A percentile compares a stretch with the other conserved stretches of the same genome.
Evolutionary conservation across 2,888 invertebrate genomes (phyloP).

Genomic region (Eupithecia subfuscata): DNA sequence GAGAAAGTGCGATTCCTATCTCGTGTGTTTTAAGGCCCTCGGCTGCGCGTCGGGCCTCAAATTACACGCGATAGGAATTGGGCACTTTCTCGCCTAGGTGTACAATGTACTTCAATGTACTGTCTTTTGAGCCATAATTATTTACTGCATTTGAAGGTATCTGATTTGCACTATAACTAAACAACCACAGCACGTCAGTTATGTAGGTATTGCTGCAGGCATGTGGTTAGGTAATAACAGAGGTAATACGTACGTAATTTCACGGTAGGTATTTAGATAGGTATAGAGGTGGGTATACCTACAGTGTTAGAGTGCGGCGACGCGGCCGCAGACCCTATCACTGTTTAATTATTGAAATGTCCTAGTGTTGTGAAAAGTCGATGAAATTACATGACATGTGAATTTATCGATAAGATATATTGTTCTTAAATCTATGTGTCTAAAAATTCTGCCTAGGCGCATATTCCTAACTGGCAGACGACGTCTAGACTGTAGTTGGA

Average conservation of each 20-base stretch:
- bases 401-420: neutral
- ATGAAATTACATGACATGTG: neutral
- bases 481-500: neutral
- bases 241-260: neutral
- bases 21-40: no score
- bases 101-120: no score
- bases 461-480: neutral
- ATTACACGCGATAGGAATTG: no score
- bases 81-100: no score
- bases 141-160: neutral
- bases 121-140: no score
- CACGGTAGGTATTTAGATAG: neutral
- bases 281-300: neutral
- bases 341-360: slow-evolving; percentile 42
- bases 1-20: no score
- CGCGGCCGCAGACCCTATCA: slow-evolving; percentile 28
- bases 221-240: neutral
- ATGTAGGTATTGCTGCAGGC: neutral
- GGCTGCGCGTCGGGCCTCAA: no score
- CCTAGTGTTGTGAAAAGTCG: slow-evolving; percentile 24
- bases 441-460: neutral
- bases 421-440: neutral
- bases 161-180: neutral
- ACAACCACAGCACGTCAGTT: neutral
- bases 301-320: slow-evolving; percentile 10